Evolutionary conservation across 2,888 invertebrate species (phyloP).

Genomic region (Abrostola triplasia): DNA sequence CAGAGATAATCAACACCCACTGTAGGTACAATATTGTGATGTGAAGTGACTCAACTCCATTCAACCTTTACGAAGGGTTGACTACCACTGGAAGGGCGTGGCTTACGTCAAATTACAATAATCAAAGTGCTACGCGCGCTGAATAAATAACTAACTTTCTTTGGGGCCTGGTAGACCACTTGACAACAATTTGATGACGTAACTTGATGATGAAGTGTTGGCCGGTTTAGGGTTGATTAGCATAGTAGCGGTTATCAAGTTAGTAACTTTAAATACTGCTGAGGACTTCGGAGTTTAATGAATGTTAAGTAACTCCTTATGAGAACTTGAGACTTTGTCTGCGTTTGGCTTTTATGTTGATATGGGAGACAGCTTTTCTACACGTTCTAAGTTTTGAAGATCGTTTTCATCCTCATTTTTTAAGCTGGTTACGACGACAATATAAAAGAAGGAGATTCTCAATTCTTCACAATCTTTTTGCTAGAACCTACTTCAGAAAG

Average conservation of each 20-base stretch:
- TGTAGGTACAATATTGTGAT: slow-evolving; percentile 34
- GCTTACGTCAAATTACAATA: slow-evolving; percentile 53
- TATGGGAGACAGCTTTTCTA: no score
- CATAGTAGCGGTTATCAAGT: slow-evolving; percentile 48
- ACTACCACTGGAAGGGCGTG: slow-evolving; percentile 36
- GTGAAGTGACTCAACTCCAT: slow-evolving; percentile 46
- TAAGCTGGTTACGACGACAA: no score
- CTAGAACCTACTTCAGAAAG: no score
- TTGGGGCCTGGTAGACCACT: slow-evolving; percentile 40
- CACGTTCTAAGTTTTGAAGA: no score
- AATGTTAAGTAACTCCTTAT: slow-evolving; percentile 9
- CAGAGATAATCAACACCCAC: slow-evolving; percentile 49
- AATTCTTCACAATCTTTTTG: no score
- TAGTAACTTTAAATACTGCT: slow-evolving; percentile 30
- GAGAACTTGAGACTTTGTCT: slow-evolving; percentile 1
- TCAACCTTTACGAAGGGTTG: slow-evolving; percentile 41
- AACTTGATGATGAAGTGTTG: slow-evolving; percentile 46
- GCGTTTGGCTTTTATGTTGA: background rate
- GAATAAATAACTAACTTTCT: slow-evolving; percentile 54
- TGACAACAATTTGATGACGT: slow-evolving; percentile 53
- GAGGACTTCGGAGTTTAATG: slow-evolving; percentile 23
- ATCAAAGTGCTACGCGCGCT: slow-evolving; percentile 50
- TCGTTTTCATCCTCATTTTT: no score
- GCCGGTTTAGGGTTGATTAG: slow-evolving; percentile 44
- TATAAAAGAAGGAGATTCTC: no score